Evolutionary conservation across 1,140 invertebrate genomes (phyloP).

Genomic region (Spodoptera litura): DNA sequence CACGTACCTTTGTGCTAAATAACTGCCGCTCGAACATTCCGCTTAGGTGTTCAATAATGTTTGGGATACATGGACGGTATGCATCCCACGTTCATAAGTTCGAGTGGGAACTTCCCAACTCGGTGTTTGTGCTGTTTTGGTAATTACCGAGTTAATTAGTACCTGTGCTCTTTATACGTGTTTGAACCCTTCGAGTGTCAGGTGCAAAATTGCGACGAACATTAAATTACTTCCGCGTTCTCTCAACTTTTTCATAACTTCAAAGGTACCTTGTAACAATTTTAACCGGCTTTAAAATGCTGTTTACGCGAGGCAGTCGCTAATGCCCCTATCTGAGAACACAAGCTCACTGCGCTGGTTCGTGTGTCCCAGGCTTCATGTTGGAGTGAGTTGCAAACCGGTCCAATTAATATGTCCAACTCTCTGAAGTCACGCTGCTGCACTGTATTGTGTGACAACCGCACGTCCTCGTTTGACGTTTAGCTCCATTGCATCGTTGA

Average conservation of each 20-base stretch:
- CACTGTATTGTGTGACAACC: constrained; percentile 27
- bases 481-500: constrained; percentile 33
- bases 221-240: background rate
- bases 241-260: background rate
- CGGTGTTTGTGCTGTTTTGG: background rate
- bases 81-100: constrained; percentile 3
- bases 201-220: too few relatives aligned
- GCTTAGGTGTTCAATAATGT: constrained; percentile 24
- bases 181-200: too few relatives aligned
- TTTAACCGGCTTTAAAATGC: constrained; percentile 17
- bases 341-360: background rate
- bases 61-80: constrained; percentile 7
- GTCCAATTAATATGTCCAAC: constrained; percentile 33
- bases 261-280: background rate
- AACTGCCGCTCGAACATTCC: constrained; percentile 15
- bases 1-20: constrained; percentile 25
- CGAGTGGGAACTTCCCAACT: background rate
- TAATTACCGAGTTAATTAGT: background rate
- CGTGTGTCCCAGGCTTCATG: constrained; percentile 13
- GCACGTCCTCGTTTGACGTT: constrained; percentile 10
- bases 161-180: too few relatives aligned
- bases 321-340: constrained; percentile 17
- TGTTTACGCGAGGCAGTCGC: background rate
- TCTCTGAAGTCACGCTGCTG: constrained; percentile 16
- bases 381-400: constrained; percentile 14